Conservation (phyloP, 64 coral and sea anemone species). For the Orbicella faveolata region DNA sequence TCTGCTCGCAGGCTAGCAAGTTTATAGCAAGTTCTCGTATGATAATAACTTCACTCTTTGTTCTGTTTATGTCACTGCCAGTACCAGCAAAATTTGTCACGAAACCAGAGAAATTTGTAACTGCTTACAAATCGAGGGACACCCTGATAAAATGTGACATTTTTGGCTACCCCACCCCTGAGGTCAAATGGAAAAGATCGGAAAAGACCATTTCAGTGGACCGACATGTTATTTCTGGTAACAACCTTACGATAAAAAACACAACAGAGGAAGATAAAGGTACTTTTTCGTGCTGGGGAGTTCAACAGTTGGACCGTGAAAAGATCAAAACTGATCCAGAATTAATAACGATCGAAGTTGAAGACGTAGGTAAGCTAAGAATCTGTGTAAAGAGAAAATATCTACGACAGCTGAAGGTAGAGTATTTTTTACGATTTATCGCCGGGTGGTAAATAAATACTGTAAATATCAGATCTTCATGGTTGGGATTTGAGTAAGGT, state of each 20-base stretch:
- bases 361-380: constrained; percentile 40
- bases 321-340: neutral
- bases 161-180: constrained; percentile 56
- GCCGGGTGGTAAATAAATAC: no score
- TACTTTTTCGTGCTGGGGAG: constrained; percentile 41
- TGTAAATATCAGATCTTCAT: no score
- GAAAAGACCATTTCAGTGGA: neutral
- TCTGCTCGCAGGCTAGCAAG: no score
- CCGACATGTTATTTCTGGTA: constrained; percentile 30
- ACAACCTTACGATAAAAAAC: constrained; percentile 43
- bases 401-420: neutral
- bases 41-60: neutral
- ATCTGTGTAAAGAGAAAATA: neutral
- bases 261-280: constrained; percentile 27
- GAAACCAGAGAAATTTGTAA: constrained; percentile 23
- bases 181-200: constrained; percentile 33
- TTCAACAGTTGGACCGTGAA: constrained; percentile 17
- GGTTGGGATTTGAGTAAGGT: no score
- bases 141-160: constrained; percentile 55
- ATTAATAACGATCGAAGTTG: constrained; percentile 35
- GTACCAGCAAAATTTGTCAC: constrained; percentile 4
- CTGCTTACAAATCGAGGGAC: constrained; percentile 33
- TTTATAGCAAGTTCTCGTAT: no score
- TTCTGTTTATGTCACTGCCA: neutral
- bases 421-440: no score